Base-by-base conservation (phyloP, 2,113 vertebrate species). In the Cervus canadensis region DNA sequence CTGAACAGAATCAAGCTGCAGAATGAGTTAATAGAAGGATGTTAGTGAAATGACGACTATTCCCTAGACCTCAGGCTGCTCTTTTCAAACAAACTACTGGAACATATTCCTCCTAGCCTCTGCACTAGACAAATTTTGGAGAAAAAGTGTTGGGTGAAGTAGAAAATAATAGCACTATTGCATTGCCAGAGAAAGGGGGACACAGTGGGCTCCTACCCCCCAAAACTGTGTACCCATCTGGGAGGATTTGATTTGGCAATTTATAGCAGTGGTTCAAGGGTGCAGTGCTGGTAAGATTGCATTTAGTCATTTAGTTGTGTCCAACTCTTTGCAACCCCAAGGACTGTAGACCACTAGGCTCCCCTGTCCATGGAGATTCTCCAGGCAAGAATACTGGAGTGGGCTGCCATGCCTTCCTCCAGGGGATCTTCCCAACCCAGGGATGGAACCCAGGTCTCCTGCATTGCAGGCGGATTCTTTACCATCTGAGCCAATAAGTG, bases 101-200 rank as follows among this genome's bases (percentile, higher is more conserved):
- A 15, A n/a, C 0, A 12, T 23, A 5, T 0, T 26, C 17, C 43
- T 36, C 25, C 8, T 1, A 2, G 17, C 1, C 26, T 28, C 43
- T 78, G 74, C 74, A 52, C 17, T 12, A 3, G 78, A 52, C 78
- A 52, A 52, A n/a, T 81, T 17, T 81, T 50, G 30, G 48, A 33
- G 30, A 81, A 48, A 81, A 45, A 79, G 30, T 33, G 28, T 52
- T 81, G 48, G 16, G 48, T n/a, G 48, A 81, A 52, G 78, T 81
- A 52, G 30, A 11, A 81, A 52, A 52, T 17, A 81, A 81, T 81
- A 52, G 11, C 17, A 50, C 52, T 10, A 12, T 81, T 52, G 48
- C 48, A n/a, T 52, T 81, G 2, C 30, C 48, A 81, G 30, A 48
- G 48, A 81, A 81, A 81, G 78, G 17, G 48, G 45, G 5, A 79